Conservation (phyloP, 2,888 invertebrate species). For the Timema podura region DNA sequence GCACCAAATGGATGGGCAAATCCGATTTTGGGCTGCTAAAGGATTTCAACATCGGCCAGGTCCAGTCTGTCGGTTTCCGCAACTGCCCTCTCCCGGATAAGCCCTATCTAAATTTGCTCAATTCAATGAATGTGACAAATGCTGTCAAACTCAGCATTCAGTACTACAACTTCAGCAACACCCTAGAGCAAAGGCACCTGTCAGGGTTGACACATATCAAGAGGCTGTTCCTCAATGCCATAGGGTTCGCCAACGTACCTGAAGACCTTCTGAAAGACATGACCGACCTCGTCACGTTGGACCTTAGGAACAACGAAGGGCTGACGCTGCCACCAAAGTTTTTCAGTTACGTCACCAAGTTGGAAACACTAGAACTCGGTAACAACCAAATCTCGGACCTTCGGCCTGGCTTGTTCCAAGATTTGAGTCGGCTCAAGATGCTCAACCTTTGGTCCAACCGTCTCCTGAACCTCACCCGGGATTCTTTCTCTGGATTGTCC, state of each 20-base stretch:
- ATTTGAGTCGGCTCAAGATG: conserved; percentile 55
- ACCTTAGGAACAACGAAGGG: conserved; percentile 57
- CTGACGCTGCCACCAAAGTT: conserved; percentile 54
- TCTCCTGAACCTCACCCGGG: conserved; percentile 57
- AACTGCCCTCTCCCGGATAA: background rate
- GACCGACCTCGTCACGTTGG: conserved; percentile 58
- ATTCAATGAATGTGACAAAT: background rate
- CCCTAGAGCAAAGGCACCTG: conserved; percentile 45
- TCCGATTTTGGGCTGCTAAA: conserved; percentile 6
- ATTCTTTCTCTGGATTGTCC: conserved; percentile 59
- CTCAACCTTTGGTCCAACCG: conserved; percentile 68
- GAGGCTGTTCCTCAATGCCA: conserved; percentile 56
- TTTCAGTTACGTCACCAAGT: conserved; percentile 53
- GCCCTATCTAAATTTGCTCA: background rate
- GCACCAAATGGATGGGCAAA: background rate
- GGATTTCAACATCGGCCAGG: background rate
- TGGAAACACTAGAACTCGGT: conserved; percentile 61
- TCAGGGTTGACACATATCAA: conserved; percentile 52
- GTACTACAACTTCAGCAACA: background rate
- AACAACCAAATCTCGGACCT: conserved; percentile 61
- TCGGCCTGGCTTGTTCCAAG: conserved; percentile 57
- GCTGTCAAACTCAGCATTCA: background rate
- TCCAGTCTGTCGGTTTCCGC: background rate
- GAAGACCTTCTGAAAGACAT: conserved; percentile 59
- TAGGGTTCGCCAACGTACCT: conserved; percentile 57